Conservation (phyloP, 2,113 vertebrate genomes). For the Cololabis saira region DNA sequence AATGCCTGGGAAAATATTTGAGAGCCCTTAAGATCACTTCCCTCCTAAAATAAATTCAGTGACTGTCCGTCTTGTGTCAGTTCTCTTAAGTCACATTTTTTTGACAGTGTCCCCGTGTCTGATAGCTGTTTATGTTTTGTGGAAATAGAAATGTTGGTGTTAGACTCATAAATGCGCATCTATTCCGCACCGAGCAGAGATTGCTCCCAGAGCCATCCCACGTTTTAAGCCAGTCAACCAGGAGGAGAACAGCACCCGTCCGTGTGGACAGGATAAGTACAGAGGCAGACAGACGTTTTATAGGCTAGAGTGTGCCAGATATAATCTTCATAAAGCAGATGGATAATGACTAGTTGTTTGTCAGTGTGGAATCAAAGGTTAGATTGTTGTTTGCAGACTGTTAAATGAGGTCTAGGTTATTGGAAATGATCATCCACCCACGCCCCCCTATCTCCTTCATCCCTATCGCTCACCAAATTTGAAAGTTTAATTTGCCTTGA, state of each 20-base stretch:
- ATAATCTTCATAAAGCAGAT: constrained; percentile 80
- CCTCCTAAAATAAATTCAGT: constrained; percentile 15
- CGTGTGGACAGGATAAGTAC: constrained; percentile 34
- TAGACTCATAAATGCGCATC: constrained; percentile 57
- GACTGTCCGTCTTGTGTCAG: constrained; percentile 26
- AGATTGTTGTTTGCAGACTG: constrained; percentile 80
- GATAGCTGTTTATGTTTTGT: no score
- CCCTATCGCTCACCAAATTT: constrained; percentile 72
- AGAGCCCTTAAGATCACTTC: constrained; percentile 20
- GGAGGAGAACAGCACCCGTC: constrained; percentile 17
- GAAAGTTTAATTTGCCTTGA: constrained; percentile 84
- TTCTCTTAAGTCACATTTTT: constrained; percentile 37
- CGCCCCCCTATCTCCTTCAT: constrained; percentile 62
- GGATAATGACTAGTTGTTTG: constrained; percentile 84
- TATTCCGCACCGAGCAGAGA: constrained; percentile 45
- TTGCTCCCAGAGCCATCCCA: constrained; percentile 51
- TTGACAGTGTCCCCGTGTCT: neutral
- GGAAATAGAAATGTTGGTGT: constrained; percentile 9
- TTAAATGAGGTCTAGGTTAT: constrained; percentile 83
- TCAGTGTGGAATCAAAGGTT: constrained; percentile 79
- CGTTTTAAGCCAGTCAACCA: constrained; percentile 64
- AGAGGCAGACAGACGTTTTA: constrained; percentile 64
- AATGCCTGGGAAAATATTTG: constrained; percentile 14
- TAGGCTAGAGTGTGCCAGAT: constrained; percentile 59
- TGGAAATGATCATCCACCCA: constrained; percentile 75